Evolutionary conservation across 2,113 vertebrate genomes (phyloP), one percentile per base, ranked within the genome.

Genomic region (Alaudala cheleensis): DNA sequence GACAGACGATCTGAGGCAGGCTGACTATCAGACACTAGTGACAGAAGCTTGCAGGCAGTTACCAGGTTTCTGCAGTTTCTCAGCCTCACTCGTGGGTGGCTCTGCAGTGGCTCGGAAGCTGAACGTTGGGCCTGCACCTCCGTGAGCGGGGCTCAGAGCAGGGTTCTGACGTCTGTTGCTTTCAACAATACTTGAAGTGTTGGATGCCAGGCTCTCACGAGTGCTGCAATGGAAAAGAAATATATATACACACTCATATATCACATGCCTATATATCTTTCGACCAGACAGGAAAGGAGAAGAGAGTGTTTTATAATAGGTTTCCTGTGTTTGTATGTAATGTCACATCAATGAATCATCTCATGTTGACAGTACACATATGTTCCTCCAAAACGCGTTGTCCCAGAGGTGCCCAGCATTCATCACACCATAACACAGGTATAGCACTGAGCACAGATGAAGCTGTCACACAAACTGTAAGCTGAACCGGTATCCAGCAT

Each of bases 101-200:
- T 99, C 99, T 3, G 98, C 97, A 53, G 98, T 95, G 66, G 99
- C 96, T 77, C 98, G 99, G 97, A 99, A 99, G 97, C 72, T 98
- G 98, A 99, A 99, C 1, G 98, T 97, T 26, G 99, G 98, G 86
- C 98, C 98, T 76, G 98, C 97, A n/a, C 98, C 98, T 11, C 98
- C 98, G 5, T 99, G 99, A 25, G 99, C 99, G 0, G 99, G 99
- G 96, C 99, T 99, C 97, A 99, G 97, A 53, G 99, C 98, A 1
- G 99, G 98, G 94, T 99, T 99, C 98, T 99, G 99, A 37, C 99
- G 98, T 65, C 99, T 98, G 98, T 98, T 99, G 96, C 99, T 99
- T 98, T 99, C 99, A 96, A 99, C 99, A 83, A 99, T 99, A 94
- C 99, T 99, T 9, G 99, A 99, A 60, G 99, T 99, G 98, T 99